These are phyloP conservation scores for Ciconia boyciana DNA, from an alignment of 2,113 vertebrate species.

Conservation along the genomic window DNA sequence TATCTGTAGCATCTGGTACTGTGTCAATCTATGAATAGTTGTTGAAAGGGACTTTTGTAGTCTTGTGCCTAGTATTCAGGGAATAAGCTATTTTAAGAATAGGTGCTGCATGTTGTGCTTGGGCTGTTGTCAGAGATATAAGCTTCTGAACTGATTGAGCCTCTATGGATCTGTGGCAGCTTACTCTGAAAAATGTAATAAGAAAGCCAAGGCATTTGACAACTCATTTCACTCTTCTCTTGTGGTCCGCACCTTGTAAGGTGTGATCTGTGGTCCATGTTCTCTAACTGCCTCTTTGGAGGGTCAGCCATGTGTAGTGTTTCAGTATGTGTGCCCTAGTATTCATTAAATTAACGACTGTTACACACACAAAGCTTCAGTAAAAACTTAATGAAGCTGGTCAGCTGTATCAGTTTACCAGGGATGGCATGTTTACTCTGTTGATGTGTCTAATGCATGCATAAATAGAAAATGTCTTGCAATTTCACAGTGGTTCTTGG, in stretches of 20 bases:
- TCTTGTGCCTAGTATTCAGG: background rate
- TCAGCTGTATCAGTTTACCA: background rate
- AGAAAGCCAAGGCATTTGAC: background rate
- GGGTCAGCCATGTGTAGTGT: background rate
- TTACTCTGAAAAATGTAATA: background rate
- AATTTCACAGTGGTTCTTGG: background rate
- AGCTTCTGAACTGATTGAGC: background rate
- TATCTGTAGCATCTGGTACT: background rate
- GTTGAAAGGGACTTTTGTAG: background rate
- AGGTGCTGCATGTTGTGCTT: background rate
- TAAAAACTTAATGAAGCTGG: background rate
- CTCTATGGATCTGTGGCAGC: background rate
- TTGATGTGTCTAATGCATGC: background rate
- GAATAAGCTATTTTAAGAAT: slow-evolving; percentile 26
- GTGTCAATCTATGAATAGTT: background rate
- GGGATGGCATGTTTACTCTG: background rate
- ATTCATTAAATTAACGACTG: background rate
- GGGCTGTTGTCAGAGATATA: background rate
- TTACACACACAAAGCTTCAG: background rate
- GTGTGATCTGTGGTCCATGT: background rate
- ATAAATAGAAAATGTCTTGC: background rate
- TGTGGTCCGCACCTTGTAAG: background rate
- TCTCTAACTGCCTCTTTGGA: background rate
- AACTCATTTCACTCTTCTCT: background rate
- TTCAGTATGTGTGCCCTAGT: background rate